phyloP scores from a whole-genome alignment of 2,113 vertebrate species.

The Sorex araneus region DNA sequence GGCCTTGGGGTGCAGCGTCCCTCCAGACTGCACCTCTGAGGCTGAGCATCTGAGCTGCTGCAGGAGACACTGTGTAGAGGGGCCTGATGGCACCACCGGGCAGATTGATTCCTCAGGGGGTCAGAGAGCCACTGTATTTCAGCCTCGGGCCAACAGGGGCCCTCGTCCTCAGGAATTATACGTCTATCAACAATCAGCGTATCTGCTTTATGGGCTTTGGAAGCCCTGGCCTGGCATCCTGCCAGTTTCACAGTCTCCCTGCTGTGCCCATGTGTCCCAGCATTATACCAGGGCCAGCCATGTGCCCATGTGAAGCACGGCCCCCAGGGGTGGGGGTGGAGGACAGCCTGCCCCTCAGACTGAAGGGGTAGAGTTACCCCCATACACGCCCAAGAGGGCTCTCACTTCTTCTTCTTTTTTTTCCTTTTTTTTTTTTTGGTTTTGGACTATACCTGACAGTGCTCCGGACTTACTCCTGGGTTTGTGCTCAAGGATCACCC shows the following conservation, averaged over 20 bases:
- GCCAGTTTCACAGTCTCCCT: constrained; percentile 32
- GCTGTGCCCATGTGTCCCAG: neutral
- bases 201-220: constrained; percentile 79
- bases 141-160: constrained; percentile 65
- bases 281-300: neutral
- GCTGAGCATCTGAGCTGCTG: constrained; percentile 78
- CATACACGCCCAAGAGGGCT: no score
- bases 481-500: no score
- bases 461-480: no score
- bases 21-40: constrained; percentile 30
- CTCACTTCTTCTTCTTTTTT: no score
- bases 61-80: constrained; percentile 62
- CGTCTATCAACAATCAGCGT: constrained; percentile 87
- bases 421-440: no score
- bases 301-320: neutral
- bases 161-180: constrained; percentile 85
- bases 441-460: no score
- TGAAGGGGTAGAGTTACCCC: no score
- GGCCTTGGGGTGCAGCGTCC: constrained; percentile 70
- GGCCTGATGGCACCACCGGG: constrained; percentile 67
- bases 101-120: constrained; percentile 85
- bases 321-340: no score
- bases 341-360: no score
- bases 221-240: constrained; percentile 63
- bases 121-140: constrained; percentile 84